Evolutionary conservation across 2,113 vertebrate genomes (phyloP).

Genomic region (Desmodus rotundus): DNA sequence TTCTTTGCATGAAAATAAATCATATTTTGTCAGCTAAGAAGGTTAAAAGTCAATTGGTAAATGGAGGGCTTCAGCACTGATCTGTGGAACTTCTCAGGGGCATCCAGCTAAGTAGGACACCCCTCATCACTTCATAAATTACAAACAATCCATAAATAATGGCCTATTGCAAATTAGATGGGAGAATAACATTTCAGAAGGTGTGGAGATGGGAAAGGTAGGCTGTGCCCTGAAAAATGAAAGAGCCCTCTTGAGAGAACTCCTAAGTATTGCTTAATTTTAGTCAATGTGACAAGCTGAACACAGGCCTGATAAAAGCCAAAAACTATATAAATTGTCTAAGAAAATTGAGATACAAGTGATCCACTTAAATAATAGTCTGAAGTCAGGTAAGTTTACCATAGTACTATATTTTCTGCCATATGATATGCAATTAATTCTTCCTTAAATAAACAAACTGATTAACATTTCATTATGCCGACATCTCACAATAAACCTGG

Average conservation of each 20-base stretch:
- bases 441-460: slow-evolving; percentile 80
- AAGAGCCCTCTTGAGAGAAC: neutral
- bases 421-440: slow-evolving; percentile 80
- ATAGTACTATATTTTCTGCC: slow-evolving; percentile 72
- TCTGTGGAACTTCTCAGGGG: neutral
- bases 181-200: neutral
- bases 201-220: neutral
- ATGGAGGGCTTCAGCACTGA: neutral
- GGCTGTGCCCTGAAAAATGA: neutral
- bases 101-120: neutral
- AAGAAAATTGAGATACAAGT: slow-evolving; percentile 78
- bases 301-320: slow-evolving; percentile 69
- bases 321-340: slow-evolving; percentile 76
- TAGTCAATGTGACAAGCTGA: slow-evolving; percentile 54
- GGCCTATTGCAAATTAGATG: neutral
- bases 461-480: slow-evolving; percentile 84
- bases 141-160: neutral
- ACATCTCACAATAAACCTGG: slow-evolving; percentile 80
- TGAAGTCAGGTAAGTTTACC: slow-evolving; percentile 49
- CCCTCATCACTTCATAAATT: slow-evolving; percentile 53
- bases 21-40: neutral
- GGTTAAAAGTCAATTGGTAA: slow-evolving; percentile 53
- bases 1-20: slow-evolving; percentile 19
- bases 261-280: slow-evolving; percentile 32
- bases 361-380: slow-evolving; percentile 78